Conservation (phyloP, 2,888 invertebrate species). For the Dione vanillae region DNA sequence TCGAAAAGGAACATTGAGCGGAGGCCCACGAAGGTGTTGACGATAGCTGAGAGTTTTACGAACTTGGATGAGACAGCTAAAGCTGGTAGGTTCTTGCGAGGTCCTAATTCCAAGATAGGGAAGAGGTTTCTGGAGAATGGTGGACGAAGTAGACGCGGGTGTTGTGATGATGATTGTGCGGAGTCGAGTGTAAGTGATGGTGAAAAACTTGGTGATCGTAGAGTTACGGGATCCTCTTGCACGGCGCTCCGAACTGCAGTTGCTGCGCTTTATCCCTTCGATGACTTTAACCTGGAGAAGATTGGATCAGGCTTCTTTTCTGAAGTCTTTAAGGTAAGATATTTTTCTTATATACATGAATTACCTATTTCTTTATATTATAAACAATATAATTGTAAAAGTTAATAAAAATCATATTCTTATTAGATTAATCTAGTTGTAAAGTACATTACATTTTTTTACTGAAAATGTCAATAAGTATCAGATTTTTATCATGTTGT, state of each 20-base stretch:
- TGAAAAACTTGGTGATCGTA: slow-evolving; percentile 75
- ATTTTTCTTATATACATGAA: not conserved
- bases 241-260: slow-evolving; percentile 96
- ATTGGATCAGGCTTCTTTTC: slow-evolving; percentile 98
- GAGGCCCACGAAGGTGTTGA: slow-evolving; percentile 80
- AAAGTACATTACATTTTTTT: not conserved
- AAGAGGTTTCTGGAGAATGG: slow-evolving; percentile 65
- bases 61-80: slow-evolving; percentile 80
- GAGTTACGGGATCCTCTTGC: slow-evolving; percentile 87
- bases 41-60: slow-evolving; percentile 82
- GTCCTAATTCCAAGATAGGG: slow-evolving; percentile 74
- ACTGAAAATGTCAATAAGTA: too few relatives aligned
- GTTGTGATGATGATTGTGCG: slow-evolving; percentile 77
- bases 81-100: slow-evolving; percentile 75
- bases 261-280: slow-evolving; percentile 94
- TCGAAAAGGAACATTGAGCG: slow-evolving; percentile 76
- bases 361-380: not conserved
- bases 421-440: not conserved
- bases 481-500: not conserved
- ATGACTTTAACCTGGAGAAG: slow-evolving; percentile 96
- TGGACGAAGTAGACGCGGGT: slow-evolving; percentile 70
- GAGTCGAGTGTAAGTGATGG: slow-evolving; percentile 81
- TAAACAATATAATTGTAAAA: too few relatives aligned
- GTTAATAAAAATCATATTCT: not conserved
- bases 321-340: slow-evolving; percentile 97